Conservation (phyloP, 2,888 invertebrate species). For the Hedychridium roseum region DNA sequence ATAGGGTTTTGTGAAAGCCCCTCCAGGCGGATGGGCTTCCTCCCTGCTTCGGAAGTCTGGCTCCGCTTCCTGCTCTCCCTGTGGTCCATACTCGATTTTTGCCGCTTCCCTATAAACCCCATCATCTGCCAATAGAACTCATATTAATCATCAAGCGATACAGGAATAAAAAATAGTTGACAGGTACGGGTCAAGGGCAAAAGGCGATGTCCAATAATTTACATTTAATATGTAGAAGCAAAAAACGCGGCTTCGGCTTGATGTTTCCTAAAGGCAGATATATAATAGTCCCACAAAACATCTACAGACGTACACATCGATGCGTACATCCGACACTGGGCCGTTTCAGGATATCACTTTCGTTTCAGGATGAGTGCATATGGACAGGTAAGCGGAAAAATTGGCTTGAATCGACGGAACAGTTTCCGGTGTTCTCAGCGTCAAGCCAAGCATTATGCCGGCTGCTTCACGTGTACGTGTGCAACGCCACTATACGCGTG, state of each 20-base stretch:
- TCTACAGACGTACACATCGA: background rate
- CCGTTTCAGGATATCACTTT: conserved; percentile 15
- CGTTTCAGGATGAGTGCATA: conserved; percentile 10
- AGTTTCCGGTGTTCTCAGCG: conserved; percentile 22
- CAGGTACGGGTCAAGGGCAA: too few relatives aligned
- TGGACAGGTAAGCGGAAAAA: conserved; percentile 32
- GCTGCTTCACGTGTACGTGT: conserved; percentile 8
- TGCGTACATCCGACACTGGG: background rate
- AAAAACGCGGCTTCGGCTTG: too few relatives aligned
- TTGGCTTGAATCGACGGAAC: conserved; percentile 32
- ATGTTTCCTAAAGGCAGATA: too few relatives aligned
- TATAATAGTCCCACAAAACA: too few relatives aligned
- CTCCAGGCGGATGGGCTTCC: conserved; percentile 39
- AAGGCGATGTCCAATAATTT: too few relatives aligned
- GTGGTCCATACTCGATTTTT: conserved; percentile 17
- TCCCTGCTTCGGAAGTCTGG: conserved; percentile 29
- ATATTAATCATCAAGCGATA: too few relatives aligned
- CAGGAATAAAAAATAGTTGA: too few relatives aligned
- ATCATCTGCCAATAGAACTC: too few relatives aligned
- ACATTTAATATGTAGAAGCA: too few relatives aligned
- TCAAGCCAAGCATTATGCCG: conserved; percentile 19
- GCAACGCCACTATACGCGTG: background rate
- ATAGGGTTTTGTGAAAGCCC: conserved; percentile 41
- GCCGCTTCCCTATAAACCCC: conserved; percentile 5
- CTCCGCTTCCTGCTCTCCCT: conserved; percentile 24